These are phyloP conservation scores for Sebastes miniatus DNA, from an alignment of 2,797 vertebrate genomes.

Conservation along the genomic window DNA sequence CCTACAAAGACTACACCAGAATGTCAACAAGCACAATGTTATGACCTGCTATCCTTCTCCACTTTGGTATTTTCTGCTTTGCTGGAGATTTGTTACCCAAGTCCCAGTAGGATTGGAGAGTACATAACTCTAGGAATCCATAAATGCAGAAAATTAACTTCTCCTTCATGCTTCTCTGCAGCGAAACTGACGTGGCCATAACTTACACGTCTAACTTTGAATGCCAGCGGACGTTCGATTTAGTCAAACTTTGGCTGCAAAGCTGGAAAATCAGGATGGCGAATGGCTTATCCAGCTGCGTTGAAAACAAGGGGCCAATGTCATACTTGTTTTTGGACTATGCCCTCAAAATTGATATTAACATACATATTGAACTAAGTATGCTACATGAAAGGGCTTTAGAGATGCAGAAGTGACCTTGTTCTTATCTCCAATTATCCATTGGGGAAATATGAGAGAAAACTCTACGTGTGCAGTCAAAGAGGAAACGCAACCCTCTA, in stretches of 20 bases:
- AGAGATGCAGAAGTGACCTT: neutral
- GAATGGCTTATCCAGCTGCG: neutral
- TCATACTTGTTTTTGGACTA: neutral
- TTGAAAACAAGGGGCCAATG: neutral
- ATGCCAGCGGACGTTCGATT: neutral
- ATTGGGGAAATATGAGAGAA: neutral
- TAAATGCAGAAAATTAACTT: slow-evolving; percentile 3
- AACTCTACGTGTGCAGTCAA: neutral
- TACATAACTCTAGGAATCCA: neutral
- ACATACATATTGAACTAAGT: neutral
- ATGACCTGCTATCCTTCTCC: neutral
- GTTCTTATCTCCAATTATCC: neutral
- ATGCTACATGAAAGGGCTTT: neutral
- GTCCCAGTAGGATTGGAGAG: neutral
- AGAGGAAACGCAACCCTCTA: slow-evolving; percentile 7
- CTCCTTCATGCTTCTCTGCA: neutral
- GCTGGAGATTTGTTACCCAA: neutral
- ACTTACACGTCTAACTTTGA: neutral
- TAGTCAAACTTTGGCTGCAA: neutral
- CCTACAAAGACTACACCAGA: neutral
- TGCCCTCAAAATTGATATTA: neutral
- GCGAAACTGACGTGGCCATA: neutral
- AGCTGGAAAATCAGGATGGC: neutral
- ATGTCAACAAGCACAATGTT: neutral
- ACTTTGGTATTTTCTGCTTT: neutral